phyloP scores from a whole-genome alignment of 2,113 vertebrate species.

The Corythaixoides concolor region DNA sequence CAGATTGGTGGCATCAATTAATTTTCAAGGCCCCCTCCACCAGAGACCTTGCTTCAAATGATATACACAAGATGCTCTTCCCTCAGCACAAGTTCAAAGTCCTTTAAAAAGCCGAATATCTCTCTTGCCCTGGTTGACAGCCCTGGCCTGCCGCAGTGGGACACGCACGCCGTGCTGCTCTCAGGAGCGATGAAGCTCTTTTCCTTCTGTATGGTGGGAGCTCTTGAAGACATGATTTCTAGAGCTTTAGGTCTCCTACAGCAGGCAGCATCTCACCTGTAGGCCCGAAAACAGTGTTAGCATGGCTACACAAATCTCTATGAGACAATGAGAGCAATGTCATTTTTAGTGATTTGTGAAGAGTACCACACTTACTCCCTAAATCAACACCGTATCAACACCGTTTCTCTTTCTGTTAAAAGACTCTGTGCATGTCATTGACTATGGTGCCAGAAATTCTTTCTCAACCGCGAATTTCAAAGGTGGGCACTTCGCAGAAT shows the following conservation, averaged over 20 bases:
- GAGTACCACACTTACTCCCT: not conserved
- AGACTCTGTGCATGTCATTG: accelerated
- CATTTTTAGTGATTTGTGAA: not conserved
- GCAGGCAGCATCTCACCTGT: not conserved
- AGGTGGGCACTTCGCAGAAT: not conserved
- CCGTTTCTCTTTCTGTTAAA: not conserved
- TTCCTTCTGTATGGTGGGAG: not conserved
- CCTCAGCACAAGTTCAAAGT: not conserved
- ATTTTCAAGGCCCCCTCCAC: not conserved
- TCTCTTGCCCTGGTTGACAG: not conserved
- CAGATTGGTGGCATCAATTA: not conserved
- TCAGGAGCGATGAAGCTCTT: not conserved
- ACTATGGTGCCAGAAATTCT: not conserved
- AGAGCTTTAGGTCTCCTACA: not conserved
- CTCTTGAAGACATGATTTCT: not conserved
- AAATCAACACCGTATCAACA: not conserved
- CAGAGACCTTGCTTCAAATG: not conserved
- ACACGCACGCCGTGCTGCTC: accelerated
- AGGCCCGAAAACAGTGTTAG: not conserved
- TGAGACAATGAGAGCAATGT: not conserved
- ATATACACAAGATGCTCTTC: not conserved
- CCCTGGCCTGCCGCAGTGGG: not conserved
- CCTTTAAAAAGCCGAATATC: not conserved
- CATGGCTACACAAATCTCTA: not conserved
- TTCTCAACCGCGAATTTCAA: not conserved